Evolutionary conservation across 1,140 invertebrate species (phyloP).

Genomic region (Scaptomyza montana): DNA sequence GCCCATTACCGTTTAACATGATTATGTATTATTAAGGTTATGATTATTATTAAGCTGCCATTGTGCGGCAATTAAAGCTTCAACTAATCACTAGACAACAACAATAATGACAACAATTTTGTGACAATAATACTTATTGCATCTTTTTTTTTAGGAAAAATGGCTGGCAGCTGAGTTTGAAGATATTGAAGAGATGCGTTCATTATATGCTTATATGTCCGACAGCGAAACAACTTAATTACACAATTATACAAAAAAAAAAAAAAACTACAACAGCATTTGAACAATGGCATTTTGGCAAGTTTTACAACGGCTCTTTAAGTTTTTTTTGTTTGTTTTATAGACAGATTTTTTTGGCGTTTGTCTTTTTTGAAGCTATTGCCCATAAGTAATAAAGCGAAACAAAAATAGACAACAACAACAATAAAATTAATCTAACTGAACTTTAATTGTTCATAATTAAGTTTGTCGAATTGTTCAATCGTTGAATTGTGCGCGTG

Average conservation of each 20-base stretch:
- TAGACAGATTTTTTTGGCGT: slow-evolving; percentile 23
- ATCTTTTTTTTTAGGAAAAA: slow-evolving; percentile 28
- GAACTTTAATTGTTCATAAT: slow-evolving; percentile 80
- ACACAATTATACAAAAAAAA: slow-evolving; percentile 59
- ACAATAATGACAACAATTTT: slow-evolving; percentile 57
- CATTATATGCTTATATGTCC: slow-evolving; percentile 63
- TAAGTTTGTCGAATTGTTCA: slow-evolving; percentile 70
- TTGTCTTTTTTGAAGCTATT: slow-evolving; percentile 32
- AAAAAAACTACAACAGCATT: slow-evolving; percentile 24
- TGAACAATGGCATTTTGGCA: slow-evolving; percentile 58
- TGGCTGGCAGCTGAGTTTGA: slow-evolving; percentile 38
- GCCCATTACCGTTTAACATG: slow-evolving; percentile 31
- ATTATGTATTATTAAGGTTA: slow-evolving; percentile 33
- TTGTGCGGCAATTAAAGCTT: slow-evolving; percentile 75
- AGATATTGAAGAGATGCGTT: slow-evolving; percentile 49
- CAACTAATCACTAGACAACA: slow-evolving; percentile 66
- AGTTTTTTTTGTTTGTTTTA: slow-evolving; percentile 8
- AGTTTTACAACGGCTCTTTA: slow-evolving; percentile 52
- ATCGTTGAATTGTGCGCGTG: slow-evolving; percentile 14
- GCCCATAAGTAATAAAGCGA: slow-evolving; percentile 54
- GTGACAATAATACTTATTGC: slow-evolving; percentile 75
- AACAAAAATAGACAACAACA: background rate
- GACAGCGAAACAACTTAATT: slow-evolving; percentile 77
- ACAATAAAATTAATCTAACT: slow-evolving; percentile 40
- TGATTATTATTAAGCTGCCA: slow-evolving; percentile 62